Evolutionary conservation across 2,797 vertebrate genomes (phyloP), one percentile per base, ranked within the genome.

Genomic region (Pangasius djambal): DNA sequence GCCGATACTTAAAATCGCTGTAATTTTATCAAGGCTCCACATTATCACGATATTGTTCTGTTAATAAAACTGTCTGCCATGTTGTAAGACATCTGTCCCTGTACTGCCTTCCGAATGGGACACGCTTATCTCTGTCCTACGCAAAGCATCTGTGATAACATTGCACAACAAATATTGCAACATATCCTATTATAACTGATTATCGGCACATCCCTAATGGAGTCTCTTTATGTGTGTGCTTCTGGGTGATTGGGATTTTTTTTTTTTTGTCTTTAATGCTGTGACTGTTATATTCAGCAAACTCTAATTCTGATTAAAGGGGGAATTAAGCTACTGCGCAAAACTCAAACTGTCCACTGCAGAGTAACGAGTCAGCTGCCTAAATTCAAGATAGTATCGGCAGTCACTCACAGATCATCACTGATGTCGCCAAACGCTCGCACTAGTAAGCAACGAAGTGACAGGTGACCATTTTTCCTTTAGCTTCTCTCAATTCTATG

Each of bases 171-270:
- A 77, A 61, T 61, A 75, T 61, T 4, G 1, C 20, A 7, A 18
- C 12, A 0, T 40, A 20, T 63, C 50, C 31, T 6, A 16, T 61
- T 18, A 6, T 22, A 15, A 31, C 4, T 0, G n/a, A 87, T 78
- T 65, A 50, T 87, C 34, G 72, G 85, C 86, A 87, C 72, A 65
- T 78, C 8, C 37, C 55, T 86, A 63, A 94, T 88, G 92, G 90
- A 94, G 94, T 95, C 93, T 92, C 94, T 95, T 95, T 95, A 92
- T 95, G 94, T 95, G 93, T 94, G 93, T 95, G 93, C 87, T 93
- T 93, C 93, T 94, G 93, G 92, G 92, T 92, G 94, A 94, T 91
- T 95, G 93, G 88, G 87, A 16, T 82, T 59, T 20, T 20, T 57
- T 59, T 59, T 93, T 31, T 70, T 34, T 88, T n/a, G 89, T 65